Evolutionary conservation across 2,888 invertebrate species (phyloP), one percentile per base, ranked within the genome.

Genomic region (Acrocyrtus sp.): DNA sequence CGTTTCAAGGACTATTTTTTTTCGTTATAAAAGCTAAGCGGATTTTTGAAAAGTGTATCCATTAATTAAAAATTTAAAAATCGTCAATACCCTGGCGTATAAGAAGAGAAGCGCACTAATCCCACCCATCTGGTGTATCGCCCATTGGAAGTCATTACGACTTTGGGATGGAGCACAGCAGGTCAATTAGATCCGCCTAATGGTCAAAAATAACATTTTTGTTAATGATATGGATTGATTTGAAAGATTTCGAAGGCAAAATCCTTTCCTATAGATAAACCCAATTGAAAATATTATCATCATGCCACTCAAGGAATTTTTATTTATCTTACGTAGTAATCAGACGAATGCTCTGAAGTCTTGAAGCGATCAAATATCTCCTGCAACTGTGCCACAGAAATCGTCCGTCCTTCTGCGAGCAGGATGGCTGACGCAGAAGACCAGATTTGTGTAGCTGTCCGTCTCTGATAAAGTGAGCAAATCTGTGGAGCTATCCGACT

Each of bases 111-210:
- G 66, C 8, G 75, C 72, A 53, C 75, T 77, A 51, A 79, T 76
- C 41, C 81, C 81, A 19, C 81, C 81, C 61, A 81, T 63, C 67
- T 81, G 79, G 66, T 81, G 80, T n/a, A 81, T 72, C 3, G 80
- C 75, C 80, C 80, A 80, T 73, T 81, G 81, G 62, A 80, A 80
- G 68, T 81, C 81, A 57, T 81, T 79, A 2, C 78, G 70, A 45
- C 60, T 77, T 70, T 81, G 81, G 15, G 69, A 75, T 8, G 53
- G n/a, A 45, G 12, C 66, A 72, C 19, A 81, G 47, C 19, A 73
- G 54, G 34, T 78, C 81, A 47, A 81, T 60, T 41, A 79, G 58
- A 41, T 62, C 70, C 47, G 75, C 78, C 81, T 81, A 61, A 12
- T n/a, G n/a, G n/a, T n/a, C n/a, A n/a, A n/a, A 65, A n/a, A n/a